Percentiles rank a stretch among this genome's conserved stretches.
phyloP scores from a whole-genome alignment of 2,113 vertebrate species.

The Coracopsis vasa region DNA sequence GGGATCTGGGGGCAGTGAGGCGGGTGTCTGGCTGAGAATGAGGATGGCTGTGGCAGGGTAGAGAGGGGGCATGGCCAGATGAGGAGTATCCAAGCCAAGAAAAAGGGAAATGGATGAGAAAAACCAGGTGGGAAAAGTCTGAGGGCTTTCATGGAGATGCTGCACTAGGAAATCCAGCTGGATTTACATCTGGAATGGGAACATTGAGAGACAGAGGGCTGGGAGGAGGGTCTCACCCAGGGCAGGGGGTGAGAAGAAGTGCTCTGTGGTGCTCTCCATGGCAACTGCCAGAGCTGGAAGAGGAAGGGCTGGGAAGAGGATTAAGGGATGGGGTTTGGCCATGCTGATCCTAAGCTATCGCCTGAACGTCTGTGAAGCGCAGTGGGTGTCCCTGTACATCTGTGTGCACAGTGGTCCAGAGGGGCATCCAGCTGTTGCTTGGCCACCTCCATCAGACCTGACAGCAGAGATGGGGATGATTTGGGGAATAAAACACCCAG shows the following conservation, averaged over 20 bases:
- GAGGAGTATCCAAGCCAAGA: not conserved
- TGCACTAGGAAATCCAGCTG: not conserved
- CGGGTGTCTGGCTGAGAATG: not conserved
- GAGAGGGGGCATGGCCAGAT: fast-evolving
- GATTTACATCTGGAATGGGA: not conserved
- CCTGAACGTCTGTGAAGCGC: not conserved
- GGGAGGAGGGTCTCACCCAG: not conserved
- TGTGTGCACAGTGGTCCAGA: fast-evolving
- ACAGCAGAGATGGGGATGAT: not conserved
- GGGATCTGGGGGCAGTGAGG: not conserved
- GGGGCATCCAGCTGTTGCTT: not conserved
- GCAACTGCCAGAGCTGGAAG: not conserved
- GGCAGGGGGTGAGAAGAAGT: not conserved
- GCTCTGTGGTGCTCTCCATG: not conserved
- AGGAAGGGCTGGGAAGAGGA: not conserved
- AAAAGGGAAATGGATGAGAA: not conserved
- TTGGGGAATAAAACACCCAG: not conserved
- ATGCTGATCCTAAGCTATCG: not conserved
- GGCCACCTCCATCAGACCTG: not conserved
- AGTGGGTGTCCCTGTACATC: not conserved
- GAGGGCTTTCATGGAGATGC: not conserved
- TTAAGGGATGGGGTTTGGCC: not conserved
- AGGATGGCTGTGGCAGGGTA: not conserved
- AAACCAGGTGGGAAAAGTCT: not conserved
- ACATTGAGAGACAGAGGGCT: not conserved